Evolutionary conservation across 2,113 vertebrate species (phyloP).

Genomic region (Apeltes quadracus): DNA sequence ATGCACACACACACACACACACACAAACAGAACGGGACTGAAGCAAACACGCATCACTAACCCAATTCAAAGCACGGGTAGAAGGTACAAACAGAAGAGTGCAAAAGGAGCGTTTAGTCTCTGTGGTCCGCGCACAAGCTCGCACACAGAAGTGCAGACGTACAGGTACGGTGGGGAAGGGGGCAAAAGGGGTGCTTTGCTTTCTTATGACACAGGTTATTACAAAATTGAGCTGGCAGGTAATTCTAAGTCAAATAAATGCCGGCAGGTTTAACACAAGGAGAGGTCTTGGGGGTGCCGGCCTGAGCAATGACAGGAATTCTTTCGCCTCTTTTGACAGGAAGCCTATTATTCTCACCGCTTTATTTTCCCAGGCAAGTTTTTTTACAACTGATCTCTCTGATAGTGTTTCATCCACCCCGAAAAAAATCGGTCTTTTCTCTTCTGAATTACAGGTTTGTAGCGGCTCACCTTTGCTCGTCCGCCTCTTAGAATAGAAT

Average conservation of each 20-base stretch:
- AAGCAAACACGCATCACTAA: background rate
- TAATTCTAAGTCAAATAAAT: slow-evolving; percentile 91
- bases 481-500: slow-evolving; percentile 24
- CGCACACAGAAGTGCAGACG: slow-evolving; percentile 60
- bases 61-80: slow-evolving; percentile 11
- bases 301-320: slow-evolving; percentile 71
- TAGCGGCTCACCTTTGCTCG: slow-evolving; percentile 19
- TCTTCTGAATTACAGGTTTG: slow-evolving; percentile 32
- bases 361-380: slow-evolving; percentile 75
- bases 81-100: slow-evolving; percentile 18
- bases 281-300: slow-evolving; percentile 67
- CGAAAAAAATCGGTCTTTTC: slow-evolving; percentile 33
- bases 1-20: slow-evolving; percentile 4
- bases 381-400: slow-evolving; percentile 53
- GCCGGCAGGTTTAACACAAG: slow-evolving; percentile 76
- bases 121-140: too few species aligned
- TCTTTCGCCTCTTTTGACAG: slow-evolving; percentile 74
- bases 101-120: too few species aligned
- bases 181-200: slow-evolving; percentile 86
- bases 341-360: slow-evolving; percentile 77
- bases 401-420: slow-evolving; percentile 52
- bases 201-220: slow-evolving; percentile 91
- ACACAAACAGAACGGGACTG: background rate
- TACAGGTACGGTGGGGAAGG: slow-evolving; percentile 35
- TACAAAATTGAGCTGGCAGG: slow-evolving; percentile 83